phyloP scores from a whole-genome alignment of 2,888 invertebrate genomes.

The Alloplasta piceator region DNA sequence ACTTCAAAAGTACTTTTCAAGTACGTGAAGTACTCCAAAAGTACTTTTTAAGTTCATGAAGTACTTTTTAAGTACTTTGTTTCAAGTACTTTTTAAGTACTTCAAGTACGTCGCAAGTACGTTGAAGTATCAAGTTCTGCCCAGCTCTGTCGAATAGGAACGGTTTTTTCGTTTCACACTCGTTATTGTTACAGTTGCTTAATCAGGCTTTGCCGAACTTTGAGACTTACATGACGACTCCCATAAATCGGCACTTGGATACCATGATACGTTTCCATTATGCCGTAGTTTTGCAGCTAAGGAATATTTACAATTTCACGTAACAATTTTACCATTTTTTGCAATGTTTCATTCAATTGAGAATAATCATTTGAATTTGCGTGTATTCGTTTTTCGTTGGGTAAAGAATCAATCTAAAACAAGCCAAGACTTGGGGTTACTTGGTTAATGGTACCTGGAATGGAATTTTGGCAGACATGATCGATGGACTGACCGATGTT shows the following conservation, averaged over 20 bases:
- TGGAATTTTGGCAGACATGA: conserved; percentile 76
- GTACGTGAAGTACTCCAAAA: too few relatives aligned
- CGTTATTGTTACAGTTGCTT: conserved; percentile 44
- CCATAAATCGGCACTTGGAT: conserved; percentile 65
- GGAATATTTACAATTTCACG: conserved; percentile 66
- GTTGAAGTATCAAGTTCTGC: too few relatives aligned
- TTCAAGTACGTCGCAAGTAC: too few relatives aligned
- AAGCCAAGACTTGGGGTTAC: conserved; percentile 74
- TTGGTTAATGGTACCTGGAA: conserved; percentile 74
- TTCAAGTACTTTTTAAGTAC: too few relatives aligned
- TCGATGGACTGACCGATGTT: conserved; percentile 84
- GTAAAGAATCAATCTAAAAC: conserved; percentile 72
- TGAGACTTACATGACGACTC: conserved; percentile 60
- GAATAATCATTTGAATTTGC: not conserved
- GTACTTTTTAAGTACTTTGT: too few relatives aligned
- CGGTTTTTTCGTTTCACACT: too few relatives aligned
- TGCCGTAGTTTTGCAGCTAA: conserved; percentile 55
- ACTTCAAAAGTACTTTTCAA: too few relatives aligned
- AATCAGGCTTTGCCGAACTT: conserved; percentile 62
- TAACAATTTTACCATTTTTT: conserved; percentile 40
- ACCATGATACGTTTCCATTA: conserved; percentile 66
- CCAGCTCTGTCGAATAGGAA: too few relatives aligned
- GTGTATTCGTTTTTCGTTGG: not conserved
- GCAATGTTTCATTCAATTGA: not conserved
- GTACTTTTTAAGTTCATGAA: too few relatives aligned